These are phyloP conservation scores for Choristoneura fumiferana DNA, from an alignment of 1,140 invertebrate species.

Conservation along the genomic window DNA sequence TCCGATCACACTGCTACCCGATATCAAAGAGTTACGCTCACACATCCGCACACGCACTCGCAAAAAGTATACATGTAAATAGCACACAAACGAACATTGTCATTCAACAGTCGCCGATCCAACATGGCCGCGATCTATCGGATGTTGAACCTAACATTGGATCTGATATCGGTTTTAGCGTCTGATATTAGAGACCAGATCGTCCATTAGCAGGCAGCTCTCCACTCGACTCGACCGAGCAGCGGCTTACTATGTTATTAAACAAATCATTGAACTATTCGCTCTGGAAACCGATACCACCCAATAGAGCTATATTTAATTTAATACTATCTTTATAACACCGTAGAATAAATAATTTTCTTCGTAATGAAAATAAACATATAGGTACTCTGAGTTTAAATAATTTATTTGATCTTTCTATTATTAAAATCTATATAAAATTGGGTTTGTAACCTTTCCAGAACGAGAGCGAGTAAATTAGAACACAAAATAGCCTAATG, in stretches of 20 bases:
- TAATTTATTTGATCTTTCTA: slow-evolving; percentile 59
- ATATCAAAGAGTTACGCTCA: no score
- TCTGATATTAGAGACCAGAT: no score
- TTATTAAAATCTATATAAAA: slow-evolving; percentile 55
- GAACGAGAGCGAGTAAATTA: slow-evolving; percentile 54
- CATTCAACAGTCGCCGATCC: no score
- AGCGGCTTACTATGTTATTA: slow-evolving; percentile 8
- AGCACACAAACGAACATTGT: neutral
- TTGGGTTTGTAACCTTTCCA: slow-evolving; percentile 47
- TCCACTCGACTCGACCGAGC: no score
- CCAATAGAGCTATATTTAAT: slow-evolving; percentile 34
- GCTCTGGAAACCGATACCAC: slow-evolving; percentile 45
- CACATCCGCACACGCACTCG: no score
- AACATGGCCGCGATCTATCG: no score
- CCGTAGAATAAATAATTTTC: slow-evolving; percentile 58
- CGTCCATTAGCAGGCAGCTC: no score
- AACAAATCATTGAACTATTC: slow-evolving; percentile 13
- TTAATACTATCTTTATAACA: slow-evolving; percentile 53
- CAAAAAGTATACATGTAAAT: neutral
- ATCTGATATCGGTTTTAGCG: no score
- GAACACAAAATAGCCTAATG: slow-evolving; percentile 55
- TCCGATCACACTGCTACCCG: slow-evolving; percentile 21
- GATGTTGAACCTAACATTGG: no score
- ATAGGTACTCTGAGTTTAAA: slow-evolving; percentile 56
- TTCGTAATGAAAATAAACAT: slow-evolving; percentile 59